phyloP scores from a whole-genome alignment of 2,888 invertebrate genomes.

The Andricus quercusramuli region DNA sequence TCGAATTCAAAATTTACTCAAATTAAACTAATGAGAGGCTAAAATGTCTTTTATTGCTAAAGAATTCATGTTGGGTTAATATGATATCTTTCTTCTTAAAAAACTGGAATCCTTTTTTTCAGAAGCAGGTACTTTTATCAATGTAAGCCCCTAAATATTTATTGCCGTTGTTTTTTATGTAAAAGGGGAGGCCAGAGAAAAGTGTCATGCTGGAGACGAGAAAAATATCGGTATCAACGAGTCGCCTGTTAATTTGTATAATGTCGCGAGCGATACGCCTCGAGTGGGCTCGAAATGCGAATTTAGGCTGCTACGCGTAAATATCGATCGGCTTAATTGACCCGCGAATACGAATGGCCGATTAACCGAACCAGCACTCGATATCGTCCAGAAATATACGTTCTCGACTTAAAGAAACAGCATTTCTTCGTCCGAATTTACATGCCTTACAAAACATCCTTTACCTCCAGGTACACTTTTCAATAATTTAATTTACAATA shows the following conservation, averaged over 20 bases:
- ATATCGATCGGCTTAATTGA: conserved; percentile 58
- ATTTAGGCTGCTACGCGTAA: conserved; percentile 44
- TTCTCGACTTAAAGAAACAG: conserved; percentile 16
- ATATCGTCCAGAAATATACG: conserved; percentile 35
- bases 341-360: conserved; percentile 52
- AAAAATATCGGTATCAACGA: conserved; percentile 20
- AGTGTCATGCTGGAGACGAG: conserved; percentile 18
- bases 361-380: conserved; percentile 51
- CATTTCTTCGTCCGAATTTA: conserved; percentile 24
- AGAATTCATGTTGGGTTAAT: not conserved
- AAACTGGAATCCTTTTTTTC: not conserved
- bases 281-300: not conserved
- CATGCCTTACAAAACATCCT: conserved; percentile 16
- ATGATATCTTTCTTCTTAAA: not conserved
- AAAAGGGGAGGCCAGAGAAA: conserved; percentile 36
- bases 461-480: not conserved
- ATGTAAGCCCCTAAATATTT: not conserved
- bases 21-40: not conserved
- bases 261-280: conserved; percentile 46
- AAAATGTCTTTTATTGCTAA: not conserved
- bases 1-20: not conserved
- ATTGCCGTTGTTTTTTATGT: conserved; percentile 16
- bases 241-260: conserved; percentile 36
- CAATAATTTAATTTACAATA: not conserved
- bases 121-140: not conserved